Percentiles rank a stretch among this genome's conserved stretches.
Evolutionary conservation across 2,797 vertebrate genomes (phyloP).

Genomic region (Squalus acanthias): DNA sequence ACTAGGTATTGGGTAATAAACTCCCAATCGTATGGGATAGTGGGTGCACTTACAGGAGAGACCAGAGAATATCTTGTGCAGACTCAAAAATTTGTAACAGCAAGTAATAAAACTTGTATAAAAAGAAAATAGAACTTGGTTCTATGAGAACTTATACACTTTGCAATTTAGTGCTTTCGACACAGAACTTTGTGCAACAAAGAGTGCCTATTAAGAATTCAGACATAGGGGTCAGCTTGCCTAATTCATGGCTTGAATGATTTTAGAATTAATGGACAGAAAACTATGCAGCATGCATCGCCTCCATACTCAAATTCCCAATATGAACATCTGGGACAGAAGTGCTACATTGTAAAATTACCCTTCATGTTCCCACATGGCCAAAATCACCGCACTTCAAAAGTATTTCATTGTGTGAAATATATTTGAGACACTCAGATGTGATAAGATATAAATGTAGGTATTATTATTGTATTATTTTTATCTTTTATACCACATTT

Average conservation of each 20-base stretch:
- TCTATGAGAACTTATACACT: neutral
- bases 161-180: neutral
- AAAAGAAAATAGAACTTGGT: neutral
- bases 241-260: neutral
- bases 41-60: neutral
- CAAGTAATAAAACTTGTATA: neutral
- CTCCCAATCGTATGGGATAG: neutral
- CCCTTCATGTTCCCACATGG: neutral
- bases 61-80: neutral
- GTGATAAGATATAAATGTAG: neutral
- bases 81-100: neutral
- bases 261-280: neutral
- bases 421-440: neutral
- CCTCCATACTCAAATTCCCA: neutral
- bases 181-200: neutral
- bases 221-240: neutral
- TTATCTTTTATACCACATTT: neutral
- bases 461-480: neutral
- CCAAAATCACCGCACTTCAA: neutral
- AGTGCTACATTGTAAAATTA: neutral
- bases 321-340: neutral
- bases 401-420: neutral
- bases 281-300: neutral
- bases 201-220: neutral
- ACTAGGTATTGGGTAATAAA: neutral